Base-by-base conservation (phyloP, 2,113 vertebrate species). In the Triplophysa dalaica region DNA sequence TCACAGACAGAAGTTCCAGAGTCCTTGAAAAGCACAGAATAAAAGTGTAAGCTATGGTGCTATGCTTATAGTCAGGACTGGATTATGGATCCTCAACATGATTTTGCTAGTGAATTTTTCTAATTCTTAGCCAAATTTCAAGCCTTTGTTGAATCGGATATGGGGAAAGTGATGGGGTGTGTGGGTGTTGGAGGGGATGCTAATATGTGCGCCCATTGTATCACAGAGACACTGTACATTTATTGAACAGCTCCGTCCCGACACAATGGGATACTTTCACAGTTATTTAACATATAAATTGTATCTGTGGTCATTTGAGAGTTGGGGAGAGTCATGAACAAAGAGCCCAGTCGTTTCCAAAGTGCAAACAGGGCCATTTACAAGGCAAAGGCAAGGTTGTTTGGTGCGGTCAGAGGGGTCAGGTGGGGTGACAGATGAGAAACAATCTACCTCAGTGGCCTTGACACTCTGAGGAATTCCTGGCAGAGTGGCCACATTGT, bases 391-490 rank as follows among this genome's bases (percentile, higher is more conserved):
- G 61, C 74, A 76, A 76, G 38, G 80, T 84, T 48, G 41, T 65
- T 67, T 10, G 60, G 17, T 77, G 60, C 21, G 56, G 70, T 54
- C 70, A 69, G n/a, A 72, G 29, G 64, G 77, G 83, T 84, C 82
- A 80, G 29, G 63, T 67, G 75, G 62, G 68, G 70, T 82, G 73
- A 84, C 70, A 79, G 80, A 82, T 84, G 83, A 84, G 77, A 52
- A 76, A 73, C 50, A 64, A 26, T 70, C 61, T 72, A 76, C 58
- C 70, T 70, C 64, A 8, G 26, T 79, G 79, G 68, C 69, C 63
- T 33, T 81, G 69, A 70, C 58, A 84, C 75, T 66, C 77, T 70
- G 29, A 69, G 72, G 80, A 82, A 75, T 48, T 62, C 41, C 61
- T 82, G 83, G 77, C 72, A 85, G 77, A 72, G 52, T 77, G 70